Evolutionary conservation across 2,113 vertebrate species (phyloP).

Genomic region (Protobothrops mucrosquamatus): DNA sequence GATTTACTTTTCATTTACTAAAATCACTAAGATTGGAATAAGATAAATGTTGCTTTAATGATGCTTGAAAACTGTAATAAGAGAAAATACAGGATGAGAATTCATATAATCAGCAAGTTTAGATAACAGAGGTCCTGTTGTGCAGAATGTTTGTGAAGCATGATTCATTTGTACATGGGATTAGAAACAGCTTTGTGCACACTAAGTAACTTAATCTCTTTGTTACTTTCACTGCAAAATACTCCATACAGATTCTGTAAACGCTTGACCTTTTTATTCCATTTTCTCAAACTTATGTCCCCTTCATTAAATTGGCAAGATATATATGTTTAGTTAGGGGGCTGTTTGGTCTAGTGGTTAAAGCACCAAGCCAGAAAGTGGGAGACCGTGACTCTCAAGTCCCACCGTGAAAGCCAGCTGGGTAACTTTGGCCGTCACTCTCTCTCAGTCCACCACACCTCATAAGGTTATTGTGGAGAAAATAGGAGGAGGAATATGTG

Average conservation of each 20-base stretch:
- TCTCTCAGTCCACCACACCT: not conserved
- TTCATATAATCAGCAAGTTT: not conserved
- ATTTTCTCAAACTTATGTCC: not conserved
- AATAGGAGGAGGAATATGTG: no score
- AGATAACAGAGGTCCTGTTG: not conserved
- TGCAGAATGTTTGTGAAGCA: not conserved
- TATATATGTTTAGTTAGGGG: not conserved
- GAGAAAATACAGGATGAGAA: not conserved
- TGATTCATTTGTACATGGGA: constrained; percentile 15
- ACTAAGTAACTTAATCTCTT: not conserved
- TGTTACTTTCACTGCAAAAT: not conserved
- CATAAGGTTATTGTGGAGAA: no score
- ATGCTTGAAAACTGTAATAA: not conserved
- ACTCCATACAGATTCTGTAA: not conserved
- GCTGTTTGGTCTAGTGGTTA: not conserved
- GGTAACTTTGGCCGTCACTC: not conserved
- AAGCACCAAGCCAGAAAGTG: not conserved
- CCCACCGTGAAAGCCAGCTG: not conserved
- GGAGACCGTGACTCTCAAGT: not conserved
- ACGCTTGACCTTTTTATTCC: not conserved
- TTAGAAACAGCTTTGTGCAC: not conserved
- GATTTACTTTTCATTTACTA: not conserved
- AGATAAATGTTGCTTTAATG: not conserved
- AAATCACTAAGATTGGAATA: not conserved
- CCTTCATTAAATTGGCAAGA: not conserved